Base-by-base conservation (phyloP, 2,888 invertebrate species). In the Therioaphis trifolii region DNA sequence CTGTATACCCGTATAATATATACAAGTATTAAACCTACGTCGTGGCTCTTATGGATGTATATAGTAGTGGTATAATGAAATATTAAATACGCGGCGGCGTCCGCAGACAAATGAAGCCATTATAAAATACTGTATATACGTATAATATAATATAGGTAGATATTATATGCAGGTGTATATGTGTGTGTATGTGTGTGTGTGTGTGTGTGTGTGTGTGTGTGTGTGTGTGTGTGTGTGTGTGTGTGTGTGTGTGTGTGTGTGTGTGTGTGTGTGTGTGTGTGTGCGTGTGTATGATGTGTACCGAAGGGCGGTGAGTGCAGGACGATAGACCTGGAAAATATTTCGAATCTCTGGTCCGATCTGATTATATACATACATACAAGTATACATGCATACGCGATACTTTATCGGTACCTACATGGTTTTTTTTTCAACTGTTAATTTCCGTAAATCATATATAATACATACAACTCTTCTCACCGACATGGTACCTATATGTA, bases 331-430 rank as follows among this genome's bases (percentile, higher is more conserved):
- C 43, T 4, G 49, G 29, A 52, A 55, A 74, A 35, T 74, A 55
- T 74, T 74, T 55, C 72, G 72, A 74, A 74, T 74, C 72, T 74
- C 72, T 55, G 35, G 55, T 74, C 72, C 72, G 72, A 74, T 74
- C 72, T 55, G 35, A 74, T 52, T n/a, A 18, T 29, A 55, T 4
- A 24, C 9, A 2, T 11, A 24, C 2, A 24, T 46, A 46, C 12
- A 12, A 7, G 21, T 24, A 11, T 55, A 24, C 21, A 55, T 11
- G n/a, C 21, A 55, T 55, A 55, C 11, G 2, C 55, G 11, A 35
- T 35, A 35, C 35, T 5, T 35, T 35, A 35, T 35, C 35, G 35
- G 35, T 35, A 35, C 35, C 3, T 35, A 7, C 4, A 35, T 35
- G 3, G 3, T 35, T 35, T 35, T 35, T 35, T 35, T 35, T 35